Evolutionary conservation across 2,888 invertebrate genomes (phyloP).

Genomic region (Herminia tarsipennalis): DNA sequence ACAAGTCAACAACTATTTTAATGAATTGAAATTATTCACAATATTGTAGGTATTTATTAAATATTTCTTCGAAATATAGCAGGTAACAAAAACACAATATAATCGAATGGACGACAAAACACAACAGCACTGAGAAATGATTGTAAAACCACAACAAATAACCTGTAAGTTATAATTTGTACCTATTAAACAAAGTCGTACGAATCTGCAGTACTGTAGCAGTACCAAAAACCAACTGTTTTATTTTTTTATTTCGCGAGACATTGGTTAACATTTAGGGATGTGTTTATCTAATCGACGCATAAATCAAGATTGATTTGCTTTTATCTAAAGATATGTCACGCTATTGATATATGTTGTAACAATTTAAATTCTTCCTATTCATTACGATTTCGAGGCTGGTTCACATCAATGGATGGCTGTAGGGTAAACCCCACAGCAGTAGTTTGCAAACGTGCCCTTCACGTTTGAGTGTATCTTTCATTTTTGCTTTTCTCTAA

Average conservation of each 20-base stretch:
- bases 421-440: too few relatives aligned
- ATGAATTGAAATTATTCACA: not conserved
- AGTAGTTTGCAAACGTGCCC: too few relatives aligned
- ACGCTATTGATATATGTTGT: slow-evolving; percentile 13
- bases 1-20: not conserved
- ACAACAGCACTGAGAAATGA: slow-evolving; percentile 7
- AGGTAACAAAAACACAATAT: not conserved
- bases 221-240: slow-evolving; percentile 15
- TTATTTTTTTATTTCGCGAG: slow-evolving; percentile 27
- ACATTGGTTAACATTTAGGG: slow-evolving; percentile 27
- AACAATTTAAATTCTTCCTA: too few relatives aligned
- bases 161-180: slow-evolving; percentile 5
- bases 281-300: slow-evolving; percentile 53
- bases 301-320: slow-evolving; percentile 61
- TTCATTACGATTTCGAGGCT: too few relatives aligned
- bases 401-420: too few relatives aligned
- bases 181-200: slow-evolving; percentile 8
- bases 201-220: not conserved
- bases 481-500: too few relatives aligned
- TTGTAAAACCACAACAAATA: slow-evolving; percentile 8
- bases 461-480: too few relatives aligned
- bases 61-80: too few relatives aligned
- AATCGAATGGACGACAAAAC: not conserved
- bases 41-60: too few relatives aligned
- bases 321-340: slow-evolving; percentile 54